These are phyloP conservation scores for Dipodomys stephensi DNA, from an alignment of 2,113 vertebrate genomes.

Conservation along the genomic window DNA sequence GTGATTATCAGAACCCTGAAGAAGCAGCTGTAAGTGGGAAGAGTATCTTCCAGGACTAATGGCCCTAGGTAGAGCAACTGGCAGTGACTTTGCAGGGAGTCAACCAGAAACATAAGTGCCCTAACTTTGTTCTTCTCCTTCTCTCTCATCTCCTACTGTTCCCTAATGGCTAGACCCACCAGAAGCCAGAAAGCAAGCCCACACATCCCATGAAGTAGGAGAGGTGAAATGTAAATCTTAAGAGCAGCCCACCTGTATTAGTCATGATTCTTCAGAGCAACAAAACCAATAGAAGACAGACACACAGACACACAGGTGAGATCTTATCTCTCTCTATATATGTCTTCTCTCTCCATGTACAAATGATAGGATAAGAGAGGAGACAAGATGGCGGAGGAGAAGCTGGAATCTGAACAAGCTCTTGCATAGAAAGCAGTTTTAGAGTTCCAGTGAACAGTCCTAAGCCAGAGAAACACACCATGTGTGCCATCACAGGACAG, in stretches of 20 bases:
- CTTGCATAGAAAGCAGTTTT: too few species aligned
- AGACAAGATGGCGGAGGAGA: too few species aligned
- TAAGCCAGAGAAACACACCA: too few species aligned
- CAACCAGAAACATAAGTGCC: background rate
- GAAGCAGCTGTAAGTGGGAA: background rate
- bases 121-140: background rate
- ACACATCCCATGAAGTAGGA: background rate
- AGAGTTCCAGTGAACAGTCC: too few species aligned
- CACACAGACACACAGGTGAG: too few species aligned
- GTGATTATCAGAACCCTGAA: background rate
- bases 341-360: background rate
- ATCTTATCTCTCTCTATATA: background rate
- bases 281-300: background rate
- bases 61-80: background rate
- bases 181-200: conserved; percentile 19
- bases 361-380: background rate
- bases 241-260: background rate
- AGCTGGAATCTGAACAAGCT: too few species aligned
- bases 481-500: too few species aligned
- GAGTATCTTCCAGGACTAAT: background rate
- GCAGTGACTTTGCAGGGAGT: background rate
- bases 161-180: background rate
- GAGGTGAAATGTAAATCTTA: background rate
- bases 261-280: background rate
- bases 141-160: background rate